Evolutionary conservation across 1,140 invertebrate genomes (phyloP).

Genomic region (Mylabris phalerata): DNA sequence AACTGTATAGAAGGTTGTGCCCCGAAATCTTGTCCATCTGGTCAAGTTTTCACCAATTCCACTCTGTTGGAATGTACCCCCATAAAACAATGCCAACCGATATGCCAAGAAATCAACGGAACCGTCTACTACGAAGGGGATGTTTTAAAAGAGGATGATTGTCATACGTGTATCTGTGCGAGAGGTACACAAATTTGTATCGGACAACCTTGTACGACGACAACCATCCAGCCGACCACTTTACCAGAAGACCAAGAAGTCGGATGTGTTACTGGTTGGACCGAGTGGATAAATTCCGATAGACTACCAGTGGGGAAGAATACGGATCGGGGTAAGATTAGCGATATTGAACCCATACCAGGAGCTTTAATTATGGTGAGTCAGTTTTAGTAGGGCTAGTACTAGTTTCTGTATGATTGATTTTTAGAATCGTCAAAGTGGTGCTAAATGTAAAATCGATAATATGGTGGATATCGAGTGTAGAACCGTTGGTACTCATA

Average conservation of each 20-base stretch:
- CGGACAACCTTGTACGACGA: slow-evolving; percentile 58
- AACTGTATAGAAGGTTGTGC: slow-evolving; percentile 74
- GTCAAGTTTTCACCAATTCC: slow-evolving; percentile 62
- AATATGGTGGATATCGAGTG: slow-evolving; percentile 69
- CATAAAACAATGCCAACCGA: slow-evolving; percentile 58
- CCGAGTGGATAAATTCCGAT: slow-evolving; percentile 64
- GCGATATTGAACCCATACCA: slow-evolving; percentile 59
- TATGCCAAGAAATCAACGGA: slow-evolving; percentile 60
- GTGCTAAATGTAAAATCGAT: slow-evolving; percentile 47
- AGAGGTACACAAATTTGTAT: slow-evolving; percentile 60
- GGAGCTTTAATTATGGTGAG: no score
- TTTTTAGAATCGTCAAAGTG: slow-evolving; percentile 37
- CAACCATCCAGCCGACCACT: slow-evolving; percentile 7
- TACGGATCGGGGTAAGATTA: slow-evolving; percentile 18
- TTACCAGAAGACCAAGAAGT: slow-evolving; percentile 35
- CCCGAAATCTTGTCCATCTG: slow-evolving; percentile 62
- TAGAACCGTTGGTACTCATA: slow-evolving; percentile 55
- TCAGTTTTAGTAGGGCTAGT: no score
- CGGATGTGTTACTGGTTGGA: slow-evolving; percentile 63
- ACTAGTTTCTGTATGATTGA: no score
- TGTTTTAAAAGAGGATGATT: slow-evolving; percentile 62
- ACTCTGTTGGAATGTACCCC: slow-evolving; percentile 66
- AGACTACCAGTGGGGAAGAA: slow-evolving; percentile 32
- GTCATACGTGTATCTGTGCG: slow-evolving; percentile 70
- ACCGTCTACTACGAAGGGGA: slow-evolving; percentile 70